Evolutionary conservation across 2,113 vertebrate genomes (phyloP).

Genomic region (Pluvianellus socialis): DNA sequence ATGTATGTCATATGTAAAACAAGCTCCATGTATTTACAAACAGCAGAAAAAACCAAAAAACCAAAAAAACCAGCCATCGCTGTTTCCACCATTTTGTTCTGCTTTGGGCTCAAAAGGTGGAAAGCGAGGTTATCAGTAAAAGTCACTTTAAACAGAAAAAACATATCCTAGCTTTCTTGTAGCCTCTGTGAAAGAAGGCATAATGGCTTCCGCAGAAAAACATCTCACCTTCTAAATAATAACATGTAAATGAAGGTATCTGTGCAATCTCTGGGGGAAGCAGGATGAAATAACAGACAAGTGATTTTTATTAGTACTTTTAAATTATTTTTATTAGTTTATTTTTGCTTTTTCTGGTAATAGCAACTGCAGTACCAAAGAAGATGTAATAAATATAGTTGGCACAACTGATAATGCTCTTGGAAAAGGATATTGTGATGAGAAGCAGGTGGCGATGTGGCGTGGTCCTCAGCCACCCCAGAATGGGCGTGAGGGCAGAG

Average conservation of each 20-base stretch:
- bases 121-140: not conserved
- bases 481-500: accelerated
- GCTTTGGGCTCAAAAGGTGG: accelerated
- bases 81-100: accelerated
- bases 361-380: not conserved
- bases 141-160: not conserved
- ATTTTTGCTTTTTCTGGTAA: not conserved
- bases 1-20: not conserved
- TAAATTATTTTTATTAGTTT: not conserved
- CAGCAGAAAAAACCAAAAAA: not conserved
- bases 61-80: accelerated
- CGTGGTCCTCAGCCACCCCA: not conserved
- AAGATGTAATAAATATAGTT: not conserved
- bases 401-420: not conserved
- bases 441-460: accelerated
- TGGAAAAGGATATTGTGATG: not conserved
- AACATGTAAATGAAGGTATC: not conserved
- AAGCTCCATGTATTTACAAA: not conserved
- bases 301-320: not conserved
- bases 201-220: not conserved
- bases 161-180: not conserved
- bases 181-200: not conserved
- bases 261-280: not conserved
- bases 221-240: not conserved
- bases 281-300: not conserved